A percentile compares a stretch with the other conserved stretches of the same genome.
phyloP scores from a whole-genome alignment of 2,888 invertebrate species.

The Lissocephala sabroskyi region DNA sequence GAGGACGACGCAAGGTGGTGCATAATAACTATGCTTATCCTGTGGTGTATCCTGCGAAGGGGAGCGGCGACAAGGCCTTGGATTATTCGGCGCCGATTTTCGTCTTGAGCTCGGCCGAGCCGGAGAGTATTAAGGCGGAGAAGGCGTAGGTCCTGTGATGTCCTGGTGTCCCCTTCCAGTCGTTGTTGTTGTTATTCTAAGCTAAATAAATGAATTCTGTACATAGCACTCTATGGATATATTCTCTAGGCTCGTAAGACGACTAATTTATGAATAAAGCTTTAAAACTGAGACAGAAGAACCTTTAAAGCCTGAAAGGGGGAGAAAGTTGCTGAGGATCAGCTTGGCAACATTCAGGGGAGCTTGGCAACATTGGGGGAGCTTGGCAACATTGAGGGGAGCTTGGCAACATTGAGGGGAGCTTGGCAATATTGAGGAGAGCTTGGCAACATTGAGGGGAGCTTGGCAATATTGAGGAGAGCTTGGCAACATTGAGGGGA shows the following conservation, averaged over 20 bases:
- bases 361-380: no score
- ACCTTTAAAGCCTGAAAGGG: not conserved
- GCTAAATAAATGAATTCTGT: constrained; percentile 51
- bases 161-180: not conserved
- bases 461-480: no score
- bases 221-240: constrained; percentile 16
- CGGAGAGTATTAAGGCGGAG: constrained; percentile 46
- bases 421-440: no score
- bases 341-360: no score
- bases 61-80: constrained; percentile 54
- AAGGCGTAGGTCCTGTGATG: constrained; percentile 40
- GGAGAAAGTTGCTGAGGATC: no score
- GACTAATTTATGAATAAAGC: constrained; percentile 66
- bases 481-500: no score
- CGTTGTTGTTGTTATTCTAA: constrained; percentile 29
- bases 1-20: constrained; percentile 73
- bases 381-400: no score
- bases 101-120: constrained; percentile 64
- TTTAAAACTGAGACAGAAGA: constrained; percentile 35
- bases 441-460: no score
- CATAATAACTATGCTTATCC: constrained; percentile 37
- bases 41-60: constrained; percentile 26
- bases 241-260: constrained; percentile 44
- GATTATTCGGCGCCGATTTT: constrained; percentile 72
- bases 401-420: no score